Percentiles rank a stretch among this genome's conserved stretches.
Evolutionary conservation across 53 echinoderm and acorn worm species (phyloP).

Genomic region (Stichopus horrens): DNA sequence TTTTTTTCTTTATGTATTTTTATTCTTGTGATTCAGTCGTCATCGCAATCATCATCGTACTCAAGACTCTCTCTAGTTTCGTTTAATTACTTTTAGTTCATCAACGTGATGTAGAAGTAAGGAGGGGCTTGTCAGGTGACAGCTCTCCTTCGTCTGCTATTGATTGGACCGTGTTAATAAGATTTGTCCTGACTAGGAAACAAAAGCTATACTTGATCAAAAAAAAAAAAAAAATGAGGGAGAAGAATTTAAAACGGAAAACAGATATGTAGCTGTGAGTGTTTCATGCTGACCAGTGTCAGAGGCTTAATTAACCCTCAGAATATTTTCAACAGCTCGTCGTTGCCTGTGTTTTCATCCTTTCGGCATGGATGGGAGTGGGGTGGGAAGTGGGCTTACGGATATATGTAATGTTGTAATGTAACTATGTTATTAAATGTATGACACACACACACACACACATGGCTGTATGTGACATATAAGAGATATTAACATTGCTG

Average conservation of each 20-base stretch:
- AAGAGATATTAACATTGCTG: too few species aligned
- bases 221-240: conserved; percentile 26
- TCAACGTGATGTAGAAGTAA: conserved; percentile 47
- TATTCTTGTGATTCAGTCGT: conserved; percentile 52
- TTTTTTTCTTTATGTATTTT: conserved; percentile 35
- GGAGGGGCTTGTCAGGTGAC: conserved; percentile 49
- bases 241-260: conserved; percentile 30
- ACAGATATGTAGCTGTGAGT: conserved; percentile 27
- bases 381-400: too few species aligned
- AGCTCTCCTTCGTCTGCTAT: conserved; percentile 38
- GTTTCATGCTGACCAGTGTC: conserved; percentile 41
- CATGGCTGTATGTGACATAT: too few species aligned
- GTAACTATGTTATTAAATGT: too few species aligned
- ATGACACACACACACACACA: too few species aligned
- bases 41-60: conserved; percentile 45
- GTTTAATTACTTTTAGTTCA: conserved; percentile 53
- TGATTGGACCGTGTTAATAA: conserved; percentile 47
- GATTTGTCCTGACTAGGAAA: conserved; percentile 47
- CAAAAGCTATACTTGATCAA: conserved; percentile 33
- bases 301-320: conserved; percentile 23
- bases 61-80: conserved; percentile 49
- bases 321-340: conserved; percentile 25
- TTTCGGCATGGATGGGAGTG: too few species aligned
- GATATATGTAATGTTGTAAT: too few species aligned
- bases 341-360: not conserved